A percentile compares a stretch with the other conserved stretches of the same genome.
Evolutionary conservation across 2,888 invertebrate genomes (phyloP).

Genomic region (Eudemis profundana): DNA sequence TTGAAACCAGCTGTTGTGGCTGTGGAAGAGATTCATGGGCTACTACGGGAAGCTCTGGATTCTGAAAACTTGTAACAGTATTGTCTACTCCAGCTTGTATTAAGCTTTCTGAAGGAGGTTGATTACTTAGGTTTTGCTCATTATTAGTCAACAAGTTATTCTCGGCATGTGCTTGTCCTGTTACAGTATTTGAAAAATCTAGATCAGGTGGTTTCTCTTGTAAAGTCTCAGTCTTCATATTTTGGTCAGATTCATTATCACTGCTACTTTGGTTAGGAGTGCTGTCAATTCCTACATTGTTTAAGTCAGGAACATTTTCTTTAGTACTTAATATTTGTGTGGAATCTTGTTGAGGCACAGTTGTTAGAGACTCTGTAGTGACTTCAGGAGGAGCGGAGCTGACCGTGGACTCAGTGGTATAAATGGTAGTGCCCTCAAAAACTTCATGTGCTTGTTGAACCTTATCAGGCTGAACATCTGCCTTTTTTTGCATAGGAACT

Average conservation of each 20-base stretch:
- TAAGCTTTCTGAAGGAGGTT: neutral
- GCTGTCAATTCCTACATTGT: slow-evolving; percentile 14
- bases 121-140: slow-evolving; percentile 13
- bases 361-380: slow-evolving; percentile 49
- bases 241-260: slow-evolving; percentile 22
- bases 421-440: slow-evolving; percentile 89
- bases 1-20: slow-evolving; percentile 49
- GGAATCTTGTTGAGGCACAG: slow-evolving; percentile 46
- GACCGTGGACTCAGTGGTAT: slow-evolving; percentile 63
- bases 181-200: slow-evolving; percentile 13
- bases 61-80: neutral
- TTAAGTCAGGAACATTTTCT: slow-evolving; percentile 31
- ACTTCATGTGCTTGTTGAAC: slow-evolving; percentile 80
- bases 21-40: slow-evolving; percentile 42
- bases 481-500: slow-evolving; percentile 59
- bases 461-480: slow-evolving; percentile 69
- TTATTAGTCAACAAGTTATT: neutral
- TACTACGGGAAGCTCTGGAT: slow-evolving; percentile 31
- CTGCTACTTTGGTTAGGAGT: slow-evolving; percentile 5
- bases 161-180: neutral
- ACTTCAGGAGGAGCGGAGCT: slow-evolving; percentile 48
- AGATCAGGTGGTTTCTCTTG: slow-evolving; percentile 6
- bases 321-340: slow-evolving; percentile 28
- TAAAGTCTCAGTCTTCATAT: slow-evolving; percentile 21
- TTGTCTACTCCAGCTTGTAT: slow-evolving; percentile 1